Percentiles rank a stretch among this genome's conserved stretches.
phyloP scores from a whole-genome alignment of 2,888 invertebrate species.

The Cosmopolites sordidus region DNA sequence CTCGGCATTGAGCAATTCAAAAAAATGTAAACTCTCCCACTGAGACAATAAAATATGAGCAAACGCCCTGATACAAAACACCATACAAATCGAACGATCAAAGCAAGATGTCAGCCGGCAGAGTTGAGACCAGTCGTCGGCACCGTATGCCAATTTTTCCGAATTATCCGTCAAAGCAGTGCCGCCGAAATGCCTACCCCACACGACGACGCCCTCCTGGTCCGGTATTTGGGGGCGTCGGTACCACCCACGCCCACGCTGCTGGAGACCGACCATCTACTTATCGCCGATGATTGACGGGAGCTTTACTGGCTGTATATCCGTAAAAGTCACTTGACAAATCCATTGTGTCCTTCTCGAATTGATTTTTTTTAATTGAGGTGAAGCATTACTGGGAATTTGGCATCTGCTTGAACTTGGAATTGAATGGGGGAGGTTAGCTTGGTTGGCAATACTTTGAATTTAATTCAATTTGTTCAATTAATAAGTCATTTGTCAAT shows the following conservation, averaged over 20 bases:
- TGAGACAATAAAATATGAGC: background rate
- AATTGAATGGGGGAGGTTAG: no score
- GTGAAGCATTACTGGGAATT: background rate
- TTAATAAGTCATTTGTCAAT: no score
- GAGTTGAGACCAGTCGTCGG: background rate
- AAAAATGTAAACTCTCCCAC: background rate
- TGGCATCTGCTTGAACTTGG: background rate
- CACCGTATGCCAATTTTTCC: background rate
- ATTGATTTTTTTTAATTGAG: background rate
- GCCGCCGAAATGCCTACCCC: background rate
- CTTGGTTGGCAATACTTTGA: no score
- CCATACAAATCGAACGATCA: background rate
- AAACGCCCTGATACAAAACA: background rate
- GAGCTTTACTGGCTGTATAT: background rate
- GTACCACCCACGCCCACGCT: conserved; percentile 23
- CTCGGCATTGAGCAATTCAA: no score
- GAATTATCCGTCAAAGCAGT: background rate
- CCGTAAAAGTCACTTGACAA: conserved; percentile 11
- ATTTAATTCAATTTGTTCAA: no score
- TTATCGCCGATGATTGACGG: conserved; percentile 12
- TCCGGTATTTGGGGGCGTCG: background rate
- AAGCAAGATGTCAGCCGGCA: background rate
- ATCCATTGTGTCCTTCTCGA: background rate
- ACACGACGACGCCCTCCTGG: conserved; percentile 1
- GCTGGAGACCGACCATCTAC: conserved; percentile 19